These are phyloP conservation scores for Carollia perspicillata DNA, from an alignment of 2,113 vertebrate species.

Conservation along the genomic window DNA sequence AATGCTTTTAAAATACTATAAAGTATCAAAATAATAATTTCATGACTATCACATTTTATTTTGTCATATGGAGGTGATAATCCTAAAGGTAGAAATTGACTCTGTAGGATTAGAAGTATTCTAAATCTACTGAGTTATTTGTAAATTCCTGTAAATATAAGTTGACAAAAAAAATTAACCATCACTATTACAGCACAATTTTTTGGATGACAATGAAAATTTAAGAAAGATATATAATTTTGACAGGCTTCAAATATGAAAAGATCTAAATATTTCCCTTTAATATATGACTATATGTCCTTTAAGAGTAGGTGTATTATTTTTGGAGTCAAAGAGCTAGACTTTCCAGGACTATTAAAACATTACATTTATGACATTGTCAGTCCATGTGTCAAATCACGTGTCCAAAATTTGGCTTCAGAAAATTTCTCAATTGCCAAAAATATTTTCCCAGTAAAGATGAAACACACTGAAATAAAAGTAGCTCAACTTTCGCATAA, in stretches of 20 bases:
- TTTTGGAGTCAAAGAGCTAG: background rate
- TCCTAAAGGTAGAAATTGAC: background rate
- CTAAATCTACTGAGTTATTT: background rate
- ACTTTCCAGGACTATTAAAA: background rate
- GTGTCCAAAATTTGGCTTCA: constrained; percentile 62
- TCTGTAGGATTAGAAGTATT: background rate
- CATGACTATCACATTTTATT: background rate
- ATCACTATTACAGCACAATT: background rate
- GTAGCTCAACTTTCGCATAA: constrained; percentile 77
- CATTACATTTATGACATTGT: background rate
- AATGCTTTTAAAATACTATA: background rate
- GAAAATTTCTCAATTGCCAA: constrained; percentile 52
- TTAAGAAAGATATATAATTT: background rate
- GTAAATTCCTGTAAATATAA: background rate
- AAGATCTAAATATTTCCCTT: background rate
- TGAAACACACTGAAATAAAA: constrained; percentile 79
- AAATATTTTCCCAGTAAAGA: constrained; percentile 82
- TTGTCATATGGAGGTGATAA: background rate
- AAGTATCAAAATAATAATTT: constrained; percentile 18
- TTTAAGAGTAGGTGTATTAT: background rate
- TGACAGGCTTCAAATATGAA: background rate
- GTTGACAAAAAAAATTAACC: background rate
- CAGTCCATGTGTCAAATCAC: background rate
- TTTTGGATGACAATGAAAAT: background rate
- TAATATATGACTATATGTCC: background rate